Conservation (phyloP, 2,797 vertebrate species). For the Lepus oiostolus region DNA sequence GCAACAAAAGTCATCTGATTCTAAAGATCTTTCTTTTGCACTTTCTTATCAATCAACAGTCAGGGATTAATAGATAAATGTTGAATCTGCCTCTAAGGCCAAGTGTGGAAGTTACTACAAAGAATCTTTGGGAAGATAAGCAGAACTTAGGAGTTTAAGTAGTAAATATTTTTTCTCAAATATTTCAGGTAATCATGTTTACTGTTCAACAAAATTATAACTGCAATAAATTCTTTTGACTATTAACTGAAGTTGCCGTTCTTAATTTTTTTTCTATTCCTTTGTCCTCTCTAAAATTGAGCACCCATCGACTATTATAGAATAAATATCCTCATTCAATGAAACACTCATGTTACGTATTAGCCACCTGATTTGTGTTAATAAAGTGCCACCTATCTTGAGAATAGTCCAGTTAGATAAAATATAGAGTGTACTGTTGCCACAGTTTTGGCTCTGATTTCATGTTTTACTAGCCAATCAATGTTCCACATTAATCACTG, state of each 20-base stretch:
- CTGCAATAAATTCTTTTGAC: conserved; percentile 6
- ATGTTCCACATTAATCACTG: neutral
- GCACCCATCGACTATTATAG: conserved; percentile 11
- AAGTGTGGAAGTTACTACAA: neutral
- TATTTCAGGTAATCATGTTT: conserved; percentile 44
- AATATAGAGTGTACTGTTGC: neutral
- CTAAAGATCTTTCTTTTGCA: neutral
- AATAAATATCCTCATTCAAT: conserved; percentile 62
- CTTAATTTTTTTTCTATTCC: conserved; percentile 35
- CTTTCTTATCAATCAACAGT: neutral
- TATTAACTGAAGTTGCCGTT: conserved; percentile 40
- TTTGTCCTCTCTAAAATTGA: neutral
- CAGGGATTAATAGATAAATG: neutral
- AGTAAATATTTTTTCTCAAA: conserved; percentile 28
- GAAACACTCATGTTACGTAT: conserved; percentile 17
- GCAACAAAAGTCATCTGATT: neutral
- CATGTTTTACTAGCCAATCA: neutral
- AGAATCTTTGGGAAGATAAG: neutral
- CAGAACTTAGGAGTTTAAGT: neutral
- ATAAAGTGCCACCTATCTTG: conserved; percentile 26
- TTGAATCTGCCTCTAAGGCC: neutral
- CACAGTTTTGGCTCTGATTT: neutral
- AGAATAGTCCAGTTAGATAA: neutral
- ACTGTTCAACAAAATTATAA: neutral
- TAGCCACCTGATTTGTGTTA: neutral